These are phyloP conservation scores for Reticulitermes speratus DNA, from an alignment of 1,140 invertebrate genomes.

Conservation along the genomic window DNA sequence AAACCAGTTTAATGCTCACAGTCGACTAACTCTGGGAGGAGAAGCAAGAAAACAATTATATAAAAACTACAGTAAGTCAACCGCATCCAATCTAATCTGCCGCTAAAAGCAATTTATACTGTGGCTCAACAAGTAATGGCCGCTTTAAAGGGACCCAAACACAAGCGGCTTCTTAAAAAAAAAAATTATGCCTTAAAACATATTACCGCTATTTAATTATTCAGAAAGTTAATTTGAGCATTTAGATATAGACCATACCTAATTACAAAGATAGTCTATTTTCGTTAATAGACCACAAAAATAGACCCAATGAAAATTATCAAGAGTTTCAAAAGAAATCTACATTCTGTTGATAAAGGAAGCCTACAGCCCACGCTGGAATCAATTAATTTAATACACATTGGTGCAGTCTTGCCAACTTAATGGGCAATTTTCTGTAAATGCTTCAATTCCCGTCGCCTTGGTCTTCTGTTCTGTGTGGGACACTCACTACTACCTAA, in stretches of 20 bases:
- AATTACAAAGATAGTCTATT: neutral
- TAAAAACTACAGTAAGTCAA: slow-evolving; percentile 9
- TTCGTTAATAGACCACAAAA: neutral
- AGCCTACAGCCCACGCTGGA: neutral
- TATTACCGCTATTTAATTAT: neutral
- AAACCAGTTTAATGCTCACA: slow-evolving; percentile 16
- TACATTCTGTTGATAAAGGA: neutral
- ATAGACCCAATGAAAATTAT: neutral
- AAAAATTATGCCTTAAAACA: neutral
- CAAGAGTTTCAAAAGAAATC: neutral
- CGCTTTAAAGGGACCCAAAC: neutral
- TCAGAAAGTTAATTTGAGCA: neutral
- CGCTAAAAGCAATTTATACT: slow-evolving; percentile 4
- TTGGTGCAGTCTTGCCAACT: neutral
- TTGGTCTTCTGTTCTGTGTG: too few relatives aligned
- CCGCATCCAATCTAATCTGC: slow-evolving; percentile 17
- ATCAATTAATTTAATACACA: neutral
- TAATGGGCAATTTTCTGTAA: neutral
- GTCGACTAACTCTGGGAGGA: neutral
- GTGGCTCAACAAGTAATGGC: slow-evolving; percentile 8
- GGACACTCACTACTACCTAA: too few relatives aligned
- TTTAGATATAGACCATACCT: neutral
- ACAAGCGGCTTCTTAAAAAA: neutral
- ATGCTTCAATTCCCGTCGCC: neutral
- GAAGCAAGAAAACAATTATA: slow-evolving; percentile 14